Evolutionary conservation across 2,113 vertebrate genomes (phyloP), one percentile per base, ranked within the genome.

Genomic region (Silurus glanis): DNA sequence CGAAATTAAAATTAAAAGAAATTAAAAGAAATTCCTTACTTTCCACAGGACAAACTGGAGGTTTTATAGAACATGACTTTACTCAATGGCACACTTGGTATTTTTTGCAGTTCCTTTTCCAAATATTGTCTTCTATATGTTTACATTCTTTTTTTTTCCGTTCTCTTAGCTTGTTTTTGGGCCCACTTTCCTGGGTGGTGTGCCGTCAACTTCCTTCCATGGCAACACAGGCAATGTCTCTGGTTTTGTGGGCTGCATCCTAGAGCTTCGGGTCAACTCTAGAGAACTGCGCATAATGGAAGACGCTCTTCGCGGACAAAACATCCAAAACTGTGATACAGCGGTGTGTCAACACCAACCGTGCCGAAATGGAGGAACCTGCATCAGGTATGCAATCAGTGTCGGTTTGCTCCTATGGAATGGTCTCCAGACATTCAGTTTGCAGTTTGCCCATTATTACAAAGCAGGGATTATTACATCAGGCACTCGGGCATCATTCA

Each of bases 281-380:
- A 94, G 93, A 85, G 95, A 96, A 89, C 79, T 97, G 64, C 92
- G 93, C 91, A 90, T 97, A 85, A 90, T 93, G 81, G 92, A 94
- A 6, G 94, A 96, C 74, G 95, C 95, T 0, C 85, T 93, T 67
- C 90, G 37, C 83, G 96, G 96, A 79, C 95, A 86, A 87, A 97
- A 97, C 87, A 90, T 96, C 91, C 92, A 95, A 58, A 97, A 95
- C 91, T 97, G 96, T 87, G 93, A 94, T 21, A 89, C 94, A 9
- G 92, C 94, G 0, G 87, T 94, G 86, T 97, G 95, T 91, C 93
- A 94, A 81, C 93, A 92, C 88, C 91, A 91, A 78, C 95, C 93
- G 9, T 98, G 96, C 85, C 93, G 8, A 62, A 97, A 97, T n/a
- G 95, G 97, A 76, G 96, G 95, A 83, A 96, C 94, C 53, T 97